Percentiles rank a stretch among this genome's conserved stretches.
Evolutionary conservation across 1,140 invertebrate genomes (phyloP).

Genomic region (Harlomillsia oculata): DNA sequence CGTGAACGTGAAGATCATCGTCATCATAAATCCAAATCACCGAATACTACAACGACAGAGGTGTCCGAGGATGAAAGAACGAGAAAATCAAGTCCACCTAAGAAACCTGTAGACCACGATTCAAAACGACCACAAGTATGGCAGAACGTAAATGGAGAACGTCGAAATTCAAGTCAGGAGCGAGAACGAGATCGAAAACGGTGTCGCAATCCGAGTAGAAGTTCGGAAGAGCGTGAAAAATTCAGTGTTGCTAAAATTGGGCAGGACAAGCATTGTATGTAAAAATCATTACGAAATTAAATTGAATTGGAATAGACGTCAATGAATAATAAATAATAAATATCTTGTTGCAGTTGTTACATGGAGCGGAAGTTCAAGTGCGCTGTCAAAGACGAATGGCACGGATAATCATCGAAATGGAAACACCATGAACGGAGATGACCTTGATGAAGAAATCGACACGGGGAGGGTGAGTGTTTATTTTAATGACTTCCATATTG

Average conservation of each 20-base stretch:
- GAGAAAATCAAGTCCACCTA: neutral
- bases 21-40: too few relatives aligned
- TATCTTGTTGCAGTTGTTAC: slow-evolving; percentile 7
- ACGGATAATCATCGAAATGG: slow-evolving; percentile 2
- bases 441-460: slow-evolving; percentile 29
- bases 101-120: too few relatives aligned
- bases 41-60: neutral
- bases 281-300: too few relatives aligned
- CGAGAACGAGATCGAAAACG: slow-evolving; percentile 4
- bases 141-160: neutral
- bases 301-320: too few relatives aligned
- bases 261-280: too few relatives aligned
- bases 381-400: slow-evolving; percentile 12
- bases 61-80: neutral
- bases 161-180: neutral
- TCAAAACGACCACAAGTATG: too few relatives aligned
- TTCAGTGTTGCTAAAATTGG: neutral
- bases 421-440: slow-evolving; percentile 9
- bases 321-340: too few relatives aligned
- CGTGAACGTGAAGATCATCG: neutral
- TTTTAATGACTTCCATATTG: neutral
- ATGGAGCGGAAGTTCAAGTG: slow-evolving; percentile 11
- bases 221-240: neutral
- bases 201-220: slow-evolving; percentile 2
- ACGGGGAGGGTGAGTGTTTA: slow-evolving; percentile 14